A percentile compares a stretch with the other conserved stretches of the same genome.
Conservation (phyloP, 2,888 invertebrate genomes). For the Phengaris arion region DNA sequence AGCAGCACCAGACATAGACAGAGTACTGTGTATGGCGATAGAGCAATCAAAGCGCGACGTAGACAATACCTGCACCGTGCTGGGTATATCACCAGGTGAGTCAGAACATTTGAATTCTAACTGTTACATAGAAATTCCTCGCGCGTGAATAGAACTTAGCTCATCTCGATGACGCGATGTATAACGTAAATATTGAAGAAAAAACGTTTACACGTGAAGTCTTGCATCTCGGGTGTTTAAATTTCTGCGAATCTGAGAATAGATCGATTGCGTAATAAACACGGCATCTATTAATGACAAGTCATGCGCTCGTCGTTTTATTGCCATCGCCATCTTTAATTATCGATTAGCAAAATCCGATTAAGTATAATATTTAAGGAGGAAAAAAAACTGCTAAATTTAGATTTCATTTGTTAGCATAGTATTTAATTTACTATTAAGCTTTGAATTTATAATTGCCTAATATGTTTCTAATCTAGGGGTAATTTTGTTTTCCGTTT, state of each 20-base stretch:
- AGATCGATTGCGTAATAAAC: slow-evolving; percentile 65
- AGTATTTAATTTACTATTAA: background rate
- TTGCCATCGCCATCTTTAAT: slow-evolving; percentile 5
- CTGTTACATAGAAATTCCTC: slow-evolving; percentile 34
- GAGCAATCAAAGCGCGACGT: slow-evolving; percentile 93
- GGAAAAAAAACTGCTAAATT: background rate
- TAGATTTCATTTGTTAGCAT: background rate
- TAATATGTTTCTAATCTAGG: background rate
- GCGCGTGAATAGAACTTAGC: slow-evolving; percentile 31
- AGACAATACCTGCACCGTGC: slow-evolving; percentile 89
- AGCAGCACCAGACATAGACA: slow-evolving; percentile 88
- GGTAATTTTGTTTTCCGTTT: background rate
- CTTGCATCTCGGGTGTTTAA: slow-evolving; percentile 58
- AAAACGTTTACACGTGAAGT: slow-evolving; percentile 62
- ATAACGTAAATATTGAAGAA: slow-evolving; percentile 45
- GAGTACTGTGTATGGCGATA: slow-evolving; percentile 90
- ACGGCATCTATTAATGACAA: slow-evolving; percentile 47
- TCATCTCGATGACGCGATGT: slow-evolving; percentile 58
- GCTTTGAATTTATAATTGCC: background rate
- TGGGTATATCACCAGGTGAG: slow-evolving; percentile 94
- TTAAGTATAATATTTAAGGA: background rate
- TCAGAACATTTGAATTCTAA: slow-evolving; percentile 43
- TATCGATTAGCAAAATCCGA: slow-evolving; percentile 19
- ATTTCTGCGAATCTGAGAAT: slow-evolving; percentile 62
- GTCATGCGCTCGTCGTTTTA: slow-evolving; percentile 37